Evolutionary conservation across 2,888 invertebrate species (phyloP).

Genomic region (Conistra vaccinii): DNA sequence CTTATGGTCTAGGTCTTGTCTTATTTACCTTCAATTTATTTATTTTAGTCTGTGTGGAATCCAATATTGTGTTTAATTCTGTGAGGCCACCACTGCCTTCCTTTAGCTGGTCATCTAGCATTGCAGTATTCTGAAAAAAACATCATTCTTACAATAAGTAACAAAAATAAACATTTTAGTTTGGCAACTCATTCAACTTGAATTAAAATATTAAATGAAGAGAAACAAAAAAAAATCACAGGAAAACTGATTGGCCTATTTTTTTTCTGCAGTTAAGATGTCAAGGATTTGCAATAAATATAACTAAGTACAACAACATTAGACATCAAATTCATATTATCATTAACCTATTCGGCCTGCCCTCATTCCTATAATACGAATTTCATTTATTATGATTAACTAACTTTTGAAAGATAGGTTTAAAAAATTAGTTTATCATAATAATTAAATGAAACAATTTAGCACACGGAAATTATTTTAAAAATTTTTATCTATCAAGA

Average conservation of each 20-base stretch:
- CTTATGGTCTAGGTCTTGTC: not conserved
- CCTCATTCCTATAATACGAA: too few species aligned
- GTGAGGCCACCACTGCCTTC: slow-evolving; percentile 94
- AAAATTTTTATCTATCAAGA: not conserved
- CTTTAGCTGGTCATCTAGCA: slow-evolving; percentile 92
- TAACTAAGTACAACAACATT: not conserved
- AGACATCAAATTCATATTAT: not conserved
- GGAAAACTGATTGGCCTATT: not conserved
- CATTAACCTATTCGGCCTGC: slow-evolving; percentile 26
- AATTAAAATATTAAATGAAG: not conserved
- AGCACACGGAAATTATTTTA: not conserved
- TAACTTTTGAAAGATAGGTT: too few species aligned
- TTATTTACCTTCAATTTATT: slow-evolving; percentile 94
- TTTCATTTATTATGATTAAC: too few species aligned
- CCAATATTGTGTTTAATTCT: slow-evolving; percentile 95
- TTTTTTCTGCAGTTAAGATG: not conserved
- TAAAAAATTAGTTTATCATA: not conserved
- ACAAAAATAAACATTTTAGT: not conserved
- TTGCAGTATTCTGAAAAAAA: slow-evolving; percentile 83
- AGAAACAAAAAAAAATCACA: not conserved
- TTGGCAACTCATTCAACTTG: not conserved
- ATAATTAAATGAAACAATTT: not conserved
- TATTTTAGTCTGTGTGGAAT: slow-evolving; percentile 96
- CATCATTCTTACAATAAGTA: too few species aligned
- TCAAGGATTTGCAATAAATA: not conserved